A percentile compares a stretch with the other conserved stretches of the same genome.
Conservation (phyloP, 2,888 invertebrate genomes). For the Pycnomerus fuliginosus region DNA sequence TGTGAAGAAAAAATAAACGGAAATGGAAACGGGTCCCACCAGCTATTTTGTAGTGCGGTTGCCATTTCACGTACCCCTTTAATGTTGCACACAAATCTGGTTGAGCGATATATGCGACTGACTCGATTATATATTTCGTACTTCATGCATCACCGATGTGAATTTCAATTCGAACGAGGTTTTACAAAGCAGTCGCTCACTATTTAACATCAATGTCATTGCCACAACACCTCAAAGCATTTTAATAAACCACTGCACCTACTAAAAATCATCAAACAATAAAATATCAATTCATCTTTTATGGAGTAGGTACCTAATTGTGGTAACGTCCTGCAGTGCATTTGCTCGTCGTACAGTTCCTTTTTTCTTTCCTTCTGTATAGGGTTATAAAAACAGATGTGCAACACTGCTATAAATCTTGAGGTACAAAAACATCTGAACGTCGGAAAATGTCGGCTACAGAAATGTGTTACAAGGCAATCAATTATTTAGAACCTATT, state of each 20-base stretch:
- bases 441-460: conserved; percentile 29
- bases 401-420: conserved; percentile 36
- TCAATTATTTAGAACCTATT: conserved; percentile 39
- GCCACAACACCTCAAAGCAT: too few species aligned
- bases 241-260: too few species aligned
- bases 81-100: conserved; percentile 29
- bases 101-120: conserved; percentile 25
- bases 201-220: too few species aligned
- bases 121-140: conserved; percentile 30
- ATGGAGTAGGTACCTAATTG: too few species aligned
- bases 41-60: conserved; percentile 25
- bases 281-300: too few species aligned
- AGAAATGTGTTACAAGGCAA: conserved; percentile 36
- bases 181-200: too few species aligned
- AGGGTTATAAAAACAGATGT: conserved; percentile 28
- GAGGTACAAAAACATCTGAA: conserved; percentile 29
- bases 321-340: too few species aligned
- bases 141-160: conserved; percentile 23
- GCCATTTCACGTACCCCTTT: conserved; percentile 29
- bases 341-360: too few species aligned
- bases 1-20: conserved; percentile 11
- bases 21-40: conserved; percentile 24
- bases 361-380: conserved; percentile 26
- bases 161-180: conserved; percentile 29
- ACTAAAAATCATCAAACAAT: too few species aligned